Base-by-base conservation (phyloP, 2,797 vertebrate species). In the Phalloptychus januarius region DNA sequence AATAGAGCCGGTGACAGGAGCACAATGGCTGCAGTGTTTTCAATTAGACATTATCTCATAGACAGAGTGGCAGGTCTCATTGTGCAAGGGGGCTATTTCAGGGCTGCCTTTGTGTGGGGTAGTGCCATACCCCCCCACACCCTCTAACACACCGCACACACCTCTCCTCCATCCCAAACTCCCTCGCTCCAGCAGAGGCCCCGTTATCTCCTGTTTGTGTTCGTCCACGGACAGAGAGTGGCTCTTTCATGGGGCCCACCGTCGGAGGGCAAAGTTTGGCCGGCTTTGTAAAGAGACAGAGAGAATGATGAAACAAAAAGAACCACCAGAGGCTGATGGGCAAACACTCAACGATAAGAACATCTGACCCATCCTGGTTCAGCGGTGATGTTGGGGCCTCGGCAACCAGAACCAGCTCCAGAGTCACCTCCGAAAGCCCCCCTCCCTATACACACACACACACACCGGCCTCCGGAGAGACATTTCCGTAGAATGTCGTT, bases 11-110 rank as follows among this genome's bases (percentile, higher is more conserved):
- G 96, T 99, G 98, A 98, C 98, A 99, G 97, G 96, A 96, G 95
- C 95, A 99, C 98, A 99, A 99, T 99, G 96, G 95, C 95, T 91
- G 96, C 96, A 96, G 95, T 98, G 97, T 99, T 98, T 97, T 97
- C 96, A 94, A 97, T 98, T 96, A 99, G 98, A 99, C 98, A 97
- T 98, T 99, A 99, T 99, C 98, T 99, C 97, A 99, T 98, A 97
- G 97, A 97, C 97, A 96, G 97, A 97, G 96, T 98, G 97, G 97
- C 97, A 98, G 97, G 97, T 97, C 95, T 94, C 95, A 96, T 96
- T 96, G 94, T 96, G 95, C 90, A 80, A 96, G 95, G 96, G 96
- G 96, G 97, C 97, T 98, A 98, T 99, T 98, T 98, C 97, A 98
- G 97, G 96, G 96, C 95, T 92, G 95, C 96, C 96, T 99, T 98